Percentiles rank a stretch among this genome's conserved stretches.
phyloP scores from a whole-genome alignment of 2,113 vertebrate genomes.

The Hemichromis elongatus region DNA sequence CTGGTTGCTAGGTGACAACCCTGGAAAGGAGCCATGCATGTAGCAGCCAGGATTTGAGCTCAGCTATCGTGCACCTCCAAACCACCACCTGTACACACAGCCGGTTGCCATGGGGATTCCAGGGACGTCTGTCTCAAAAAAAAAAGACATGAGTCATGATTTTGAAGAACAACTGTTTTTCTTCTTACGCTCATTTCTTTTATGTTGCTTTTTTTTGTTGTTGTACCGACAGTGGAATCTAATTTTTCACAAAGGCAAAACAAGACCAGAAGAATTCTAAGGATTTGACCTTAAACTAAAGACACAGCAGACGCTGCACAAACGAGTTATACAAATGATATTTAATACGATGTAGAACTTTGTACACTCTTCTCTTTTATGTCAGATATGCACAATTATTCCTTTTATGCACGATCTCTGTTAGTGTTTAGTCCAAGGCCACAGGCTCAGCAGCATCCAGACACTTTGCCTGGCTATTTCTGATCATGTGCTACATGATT shows the following conservation, averaged over 20 bases:
- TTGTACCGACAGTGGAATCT: neutral
- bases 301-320: neutral
- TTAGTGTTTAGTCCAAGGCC: neutral
- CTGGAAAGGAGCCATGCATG: slow-evolving; percentile 35
- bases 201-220: too few species aligned
- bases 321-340: neutral
- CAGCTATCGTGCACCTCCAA: slow-evolving; percentile 25
- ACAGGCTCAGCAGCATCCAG: neutral
- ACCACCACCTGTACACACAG: slow-evolving; percentile 38
- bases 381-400: neutral
- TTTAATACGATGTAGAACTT: neutral
- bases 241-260: neutral
- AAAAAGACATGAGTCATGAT: slow-evolving; percentile 23
- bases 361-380: neutral
- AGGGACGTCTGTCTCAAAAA: slow-evolving; percentile 53
- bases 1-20: slow-evolving; percentile 66
- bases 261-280: neutral
- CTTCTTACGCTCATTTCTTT: neutral
- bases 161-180: neutral
- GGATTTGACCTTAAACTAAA: neutral
- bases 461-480: neutral
- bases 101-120: slow-evolving; percentile 64
- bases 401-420: neutral
- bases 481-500: neutral
- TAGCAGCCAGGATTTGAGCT: slow-evolving; percentile 23